phyloP scores from a whole-genome alignment of 2,888 invertebrate species.

The Phaedon cochleariae region DNA sequence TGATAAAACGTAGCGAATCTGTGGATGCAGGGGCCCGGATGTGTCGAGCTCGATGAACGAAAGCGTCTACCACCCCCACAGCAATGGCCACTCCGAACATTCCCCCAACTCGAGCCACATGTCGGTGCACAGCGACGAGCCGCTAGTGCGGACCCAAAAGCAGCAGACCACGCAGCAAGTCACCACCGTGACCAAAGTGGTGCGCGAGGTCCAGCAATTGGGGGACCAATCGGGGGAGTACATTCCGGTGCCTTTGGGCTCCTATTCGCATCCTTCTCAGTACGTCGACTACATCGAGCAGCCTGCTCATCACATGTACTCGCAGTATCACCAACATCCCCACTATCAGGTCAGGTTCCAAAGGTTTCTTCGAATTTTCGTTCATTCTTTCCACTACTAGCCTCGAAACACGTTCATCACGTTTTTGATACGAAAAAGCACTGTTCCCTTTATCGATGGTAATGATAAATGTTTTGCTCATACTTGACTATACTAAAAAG shows the following conservation, averaged over 20 bases:
- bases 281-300: conserved; percentile 64
- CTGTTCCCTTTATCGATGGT: too few species aligned
- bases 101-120: conserved; percentile 68
- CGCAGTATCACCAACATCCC: conserved; percentile 63
- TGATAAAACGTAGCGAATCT: conserved; percentile 5
- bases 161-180: conserved; percentile 76
- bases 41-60: conserved; percentile 55
- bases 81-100: conserved; percentile 73
- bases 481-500: too few species aligned
- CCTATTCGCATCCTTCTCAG: conserved; percentile 60
- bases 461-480: too few species aligned
- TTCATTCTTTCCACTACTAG: too few species aligned
- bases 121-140: conserved; percentile 65
- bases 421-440: too few species aligned
- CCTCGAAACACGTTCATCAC: too few species aligned
- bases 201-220: conserved; percentile 70
- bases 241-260: conserved; percentile 64
- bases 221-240: conserved; percentile 67
- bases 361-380: too few species aligned
- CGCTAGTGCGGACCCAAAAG: conserved; percentile 70
- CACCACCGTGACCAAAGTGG: conserved; percentile 74
- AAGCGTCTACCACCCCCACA: conserved; percentile 63
- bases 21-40: conserved; percentile 51
- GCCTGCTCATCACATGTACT: conserved; percentile 62
- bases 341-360: conserved; percentile 60